Base-by-base conservation (phyloP, 2,113 vertebrate species). In the Mellivora capensis region DNA sequence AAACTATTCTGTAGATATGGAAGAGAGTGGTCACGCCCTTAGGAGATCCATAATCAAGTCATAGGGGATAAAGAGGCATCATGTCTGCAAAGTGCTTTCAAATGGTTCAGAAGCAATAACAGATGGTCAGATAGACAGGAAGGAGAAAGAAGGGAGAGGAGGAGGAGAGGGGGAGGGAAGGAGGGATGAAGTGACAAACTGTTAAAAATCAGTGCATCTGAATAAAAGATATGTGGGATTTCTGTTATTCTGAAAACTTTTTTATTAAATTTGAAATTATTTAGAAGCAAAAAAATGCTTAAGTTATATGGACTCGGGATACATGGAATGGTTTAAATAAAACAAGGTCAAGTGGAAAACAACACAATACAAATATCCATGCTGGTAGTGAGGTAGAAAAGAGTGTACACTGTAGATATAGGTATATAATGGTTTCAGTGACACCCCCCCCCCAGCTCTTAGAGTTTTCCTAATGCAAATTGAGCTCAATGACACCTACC, bases 201-300 rank as follows among this genome's bases (percentile, higher is more conserved):
- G 8, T 23, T 80, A 90, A 96, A 91, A 71, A 49, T 27, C 37
- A 14, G 57, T 69, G 10, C 59, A 49, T 94, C 31, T 57, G 18
- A 12, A 25, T 84, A 49, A 96, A 95, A 25, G 6, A 29, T 49
- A 61, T 8, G 57, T 3, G 5, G 52, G n/a, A 90, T 10, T 64
- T 81, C 47, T 76, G 9, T 79, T 61, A 77, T 39, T 87, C 31
- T 93, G 67, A 90, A 10, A 95, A 37, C 20, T 93, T 87, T 91
- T 71, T 54, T 44, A 64, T 49, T 93, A 79, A 31, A 72, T 88
- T 57, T 95, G 27, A 90, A 95, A 42, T 95, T 67, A 93, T 87
- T 83, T 97, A 7, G 49, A 92, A 86, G 87, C 8, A 59, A 84
- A 93, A 93, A 49, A 69, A 37, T 34, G 52, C 54, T 42, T 90